A percentile compares a stretch with the other conserved stretches of the same genome.
Conservation (phyloP, 1,140 invertebrate genomes). For the Tetranychus urticae region DNA sequence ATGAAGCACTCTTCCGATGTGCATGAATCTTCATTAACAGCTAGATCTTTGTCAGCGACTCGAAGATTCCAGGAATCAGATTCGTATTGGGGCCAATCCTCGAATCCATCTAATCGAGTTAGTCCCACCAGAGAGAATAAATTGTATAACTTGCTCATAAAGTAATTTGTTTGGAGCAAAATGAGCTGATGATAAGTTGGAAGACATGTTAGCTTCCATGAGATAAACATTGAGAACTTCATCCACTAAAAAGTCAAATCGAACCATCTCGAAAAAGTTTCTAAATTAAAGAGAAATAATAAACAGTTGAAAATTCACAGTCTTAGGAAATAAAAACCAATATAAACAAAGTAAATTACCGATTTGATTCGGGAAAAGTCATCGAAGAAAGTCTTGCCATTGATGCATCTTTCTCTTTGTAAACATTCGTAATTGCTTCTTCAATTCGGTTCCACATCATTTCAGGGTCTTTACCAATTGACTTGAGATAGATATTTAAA, state of each 20-base stretch:
- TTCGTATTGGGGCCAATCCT: conserved; percentile 2
- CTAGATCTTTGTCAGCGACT: conserved; percentile 50
- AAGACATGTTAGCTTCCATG: conserved; percentile 95
- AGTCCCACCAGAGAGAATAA: conserved; percentile 50
- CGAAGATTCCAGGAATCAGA: conserved; percentile 29
- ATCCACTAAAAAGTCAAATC: conserved; percentile 80
- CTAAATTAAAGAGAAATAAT: conserved; percentile 13
- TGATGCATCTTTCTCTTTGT: conserved; percentile 42
- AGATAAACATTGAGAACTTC: conserved; percentile 61
- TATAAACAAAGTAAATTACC: no score
- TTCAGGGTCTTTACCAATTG: conserved; percentile 37
- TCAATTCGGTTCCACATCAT: conserved; percentile 58
- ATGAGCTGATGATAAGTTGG: conserved; percentile 79
- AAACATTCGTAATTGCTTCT: conserved; percentile 44
- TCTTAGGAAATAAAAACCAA: no score
- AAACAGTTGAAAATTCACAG: no score
- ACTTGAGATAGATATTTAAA: conserved; percentile 50
- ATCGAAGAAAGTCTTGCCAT: conserved; percentile 22
- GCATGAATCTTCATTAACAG: conserved; percentile 47
- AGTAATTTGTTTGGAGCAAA: conserved; percentile 61
- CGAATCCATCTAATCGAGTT: conserved; percentile 14
- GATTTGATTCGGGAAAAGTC: neutral
- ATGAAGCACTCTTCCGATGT: conserved; percentile 28
- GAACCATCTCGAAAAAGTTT: conserved; percentile 80
- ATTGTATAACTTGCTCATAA: conserved; percentile 77